These are phyloP conservation scores for Rotaria sp. DNA, from an alignment of 2,888 invertebrate species.

Conservation along the genomic window DNA sequence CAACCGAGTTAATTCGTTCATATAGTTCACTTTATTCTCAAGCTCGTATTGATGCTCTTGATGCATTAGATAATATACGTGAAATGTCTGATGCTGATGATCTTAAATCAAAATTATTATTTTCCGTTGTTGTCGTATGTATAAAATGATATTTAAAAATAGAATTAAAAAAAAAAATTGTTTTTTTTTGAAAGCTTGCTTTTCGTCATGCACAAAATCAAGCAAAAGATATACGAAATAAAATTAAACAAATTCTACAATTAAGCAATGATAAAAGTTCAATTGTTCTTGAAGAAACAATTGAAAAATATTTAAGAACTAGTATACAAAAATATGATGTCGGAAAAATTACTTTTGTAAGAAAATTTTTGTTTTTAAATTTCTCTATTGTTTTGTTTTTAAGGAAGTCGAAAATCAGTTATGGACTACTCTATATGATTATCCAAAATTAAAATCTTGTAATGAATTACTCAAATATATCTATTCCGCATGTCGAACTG, in stretches of 20 bases:
- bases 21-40: constrained; percentile 78
- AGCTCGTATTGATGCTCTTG: constrained; percentile 74
- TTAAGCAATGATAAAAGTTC: constrained; percentile 22
- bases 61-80: constrained; percentile 73
- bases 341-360: constrained; percentile 42
- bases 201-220: constrained; percentile 66
- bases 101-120: constrained; percentile 85
- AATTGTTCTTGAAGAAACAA: constrained; percentile 51
- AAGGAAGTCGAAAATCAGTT: constrained; percentile 66
- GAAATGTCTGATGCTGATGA: constrained; percentile 75
- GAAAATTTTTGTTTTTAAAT: background rate
- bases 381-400: constrained; percentile 35
- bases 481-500: constrained; percentile 70
- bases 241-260: constrained; percentile 32
- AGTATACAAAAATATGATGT: constrained; percentile 66
- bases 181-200: constrained; percentile 61
- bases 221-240: background rate
- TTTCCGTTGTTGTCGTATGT: constrained; percentile 87
- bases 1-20: constrained; percentile 64
- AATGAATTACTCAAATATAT: constrained; percentile 72
- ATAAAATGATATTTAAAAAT: background rate
- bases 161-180: background rate
- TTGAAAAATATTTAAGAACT: constrained; percentile 65
- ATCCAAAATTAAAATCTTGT: constrained; percentile 76
- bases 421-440: constrained; percentile 81